Base-by-base conservation (phyloP, 2,797 vertebrate genomes). In the Allobates femoralis region DNA sequence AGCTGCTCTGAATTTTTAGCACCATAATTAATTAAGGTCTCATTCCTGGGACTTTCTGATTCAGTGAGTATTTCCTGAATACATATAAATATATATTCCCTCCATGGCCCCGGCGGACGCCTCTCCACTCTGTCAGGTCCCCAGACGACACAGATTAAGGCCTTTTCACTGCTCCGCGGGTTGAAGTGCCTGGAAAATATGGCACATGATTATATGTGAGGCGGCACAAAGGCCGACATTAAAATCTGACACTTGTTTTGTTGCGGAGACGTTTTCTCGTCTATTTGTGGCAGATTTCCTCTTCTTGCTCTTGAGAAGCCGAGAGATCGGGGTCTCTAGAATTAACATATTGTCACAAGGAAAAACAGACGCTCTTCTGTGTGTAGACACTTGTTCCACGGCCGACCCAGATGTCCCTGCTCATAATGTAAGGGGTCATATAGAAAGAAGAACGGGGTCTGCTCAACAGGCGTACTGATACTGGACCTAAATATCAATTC, bases 1-100 rank as follows among this genome's bases (percentile, higher is more conserved):
- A 95, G 94, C 94, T 95, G 94, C 93, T 90, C 93, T 94, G 93
- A 93, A 94, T 94, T 94, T 94, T 94, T 94, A 93, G 94, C 93
- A 91, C 93, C 93, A 94, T 94, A 95, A 95, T 95, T 94, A 95
- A 96, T 95, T 94, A 95, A 95, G 91, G 91, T 89, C 93, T 93
- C 93, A 90, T 94, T 93, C 90, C 90, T 93, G 93, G 93, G 93
- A 95, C 94, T 93, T 94, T 93, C 95, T 93, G 93, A 95, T 94
- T 95, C 94, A 95, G 95, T 95, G 94, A 95, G 92, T 90, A 91
- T 93, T 91, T 89, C 89, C 89, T 90, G 90, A 93, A 93, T 93
- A 91, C 91, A 83, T 83, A 83, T 83, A 90, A 93, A 92, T 91
- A 79, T 91, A 89, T 86, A 89, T 89, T 66, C 11, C 50, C 75